phyloP scores from a whole-genome alignment of 2,888 invertebrate genomes.

The Thymelicus acteon region DNA sequence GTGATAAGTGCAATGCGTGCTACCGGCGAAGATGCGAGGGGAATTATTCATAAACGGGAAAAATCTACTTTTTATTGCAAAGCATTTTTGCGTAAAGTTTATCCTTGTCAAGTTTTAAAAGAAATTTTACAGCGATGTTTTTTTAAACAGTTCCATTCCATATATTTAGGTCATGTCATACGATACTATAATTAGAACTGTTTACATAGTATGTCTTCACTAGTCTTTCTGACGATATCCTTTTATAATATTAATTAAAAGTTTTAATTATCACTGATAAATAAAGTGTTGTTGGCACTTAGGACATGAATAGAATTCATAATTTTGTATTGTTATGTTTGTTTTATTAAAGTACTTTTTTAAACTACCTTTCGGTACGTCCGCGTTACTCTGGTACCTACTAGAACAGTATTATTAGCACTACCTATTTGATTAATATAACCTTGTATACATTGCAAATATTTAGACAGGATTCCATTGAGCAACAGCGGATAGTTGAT shows the following conservation, averaged over 20 bases:
- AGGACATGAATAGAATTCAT: slow-evolving; percentile 3
- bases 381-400: not conserved
- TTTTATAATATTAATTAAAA: too few relatives aligned
- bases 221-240: too few relatives aligned
- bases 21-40: slow-evolving; percentile 43
- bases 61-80: slow-evolving; percentile 18
- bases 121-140: not conserved
- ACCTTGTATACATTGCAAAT: slow-evolving; percentile 22
- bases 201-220: too few relatives aligned
- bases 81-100: slow-evolving; percentile 4
- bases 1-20: slow-evolving; percentile 46
- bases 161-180: too few relatives aligned
- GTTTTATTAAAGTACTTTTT: slow-evolving; percentile 1
- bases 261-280: too few relatives aligned
- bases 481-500: not conserved
- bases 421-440: slow-evolving; percentile 18
- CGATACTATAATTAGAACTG: too few relatives aligned
- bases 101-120: slow-evolving; percentile 16
- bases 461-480: slow-evolving; percentile 18
- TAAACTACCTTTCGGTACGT: slow-evolving; percentile 13
- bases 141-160: too few relatives aligned
- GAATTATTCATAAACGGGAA: slow-evolving; percentile 51
- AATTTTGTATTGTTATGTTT: slow-evolving; percentile 15
- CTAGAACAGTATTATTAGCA: not conserved
- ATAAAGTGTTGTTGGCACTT: too few relatives aligned